Conservation (phyloP, 2,797 vertebrate species). For the Synaphobranchus kaupii region DNA sequence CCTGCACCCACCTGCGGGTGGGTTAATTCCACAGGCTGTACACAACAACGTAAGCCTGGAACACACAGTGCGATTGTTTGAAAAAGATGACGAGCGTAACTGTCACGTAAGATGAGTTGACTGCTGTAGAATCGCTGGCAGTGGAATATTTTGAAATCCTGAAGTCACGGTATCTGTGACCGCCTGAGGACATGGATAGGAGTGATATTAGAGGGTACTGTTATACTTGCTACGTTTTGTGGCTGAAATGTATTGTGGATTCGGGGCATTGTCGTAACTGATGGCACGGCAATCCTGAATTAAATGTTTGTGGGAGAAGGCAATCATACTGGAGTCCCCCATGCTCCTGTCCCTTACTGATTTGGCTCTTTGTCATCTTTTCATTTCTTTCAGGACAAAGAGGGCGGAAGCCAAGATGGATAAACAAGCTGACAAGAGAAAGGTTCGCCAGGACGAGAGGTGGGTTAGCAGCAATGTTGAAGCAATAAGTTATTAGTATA, state of each 20-base stretch:
- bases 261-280: background rate
- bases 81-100: background rate
- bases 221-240: background rate
- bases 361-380: background rate
- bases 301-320: background rate
- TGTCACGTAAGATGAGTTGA: background rate
- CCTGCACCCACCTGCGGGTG: background rate
- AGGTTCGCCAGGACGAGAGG: conserved; percentile 84
- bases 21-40: background rate
- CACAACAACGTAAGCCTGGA: background rate
- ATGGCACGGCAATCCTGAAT: background rate
- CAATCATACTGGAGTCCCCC: background rate
- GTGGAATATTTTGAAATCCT: background rate
- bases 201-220: background rate
- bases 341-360: background rate
- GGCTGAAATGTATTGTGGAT: background rate
- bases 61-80: background rate
- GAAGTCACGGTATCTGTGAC: background rate
- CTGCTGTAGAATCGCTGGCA: background rate
- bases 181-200: background rate
- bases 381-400: conserved; percentile 64
- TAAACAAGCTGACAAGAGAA: conserved; percentile 75
- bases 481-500: background rate
- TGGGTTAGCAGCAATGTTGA: conserved; percentile 52
- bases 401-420: conserved; percentile 72